Evolutionary conservation across 2,113 vertebrate species (phyloP), one percentile per base, ranked within the genome.

Genomic region (Capra hircus): DNA sequence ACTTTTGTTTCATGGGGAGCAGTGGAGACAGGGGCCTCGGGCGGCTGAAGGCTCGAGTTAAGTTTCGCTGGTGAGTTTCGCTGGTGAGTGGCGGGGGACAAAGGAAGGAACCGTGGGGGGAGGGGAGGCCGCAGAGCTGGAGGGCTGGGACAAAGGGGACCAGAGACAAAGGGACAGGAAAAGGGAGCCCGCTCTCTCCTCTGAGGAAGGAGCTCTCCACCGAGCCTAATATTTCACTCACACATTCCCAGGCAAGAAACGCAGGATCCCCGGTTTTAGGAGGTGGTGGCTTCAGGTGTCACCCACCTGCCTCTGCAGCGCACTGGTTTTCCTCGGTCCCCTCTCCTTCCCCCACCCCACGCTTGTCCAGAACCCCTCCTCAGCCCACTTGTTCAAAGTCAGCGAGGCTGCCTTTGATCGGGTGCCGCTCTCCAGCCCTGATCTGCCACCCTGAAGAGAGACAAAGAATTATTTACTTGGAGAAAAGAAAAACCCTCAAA

Each of bases 121-220:
- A 93, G 96, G 98, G 97, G 97, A 97, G 97, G 95, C 96, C 82
- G 13, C 89, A 95, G 93, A 96, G 80, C 91, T 94, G 55, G 62
- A 95, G 81, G 98, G 96, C 91, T 94, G 91, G 97, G 92, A 98
- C 93, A 94, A 97, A 97, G 97, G 92, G 92, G 95, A 90, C 60
- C 53, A 89, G 95, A 96, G 94, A 98, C 95, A 98, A 98, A 97
- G 91, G 88, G 94, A 96, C 96, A 97, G 98, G 97, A 97, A 98
- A 95, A 97, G 95, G 87, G 93, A 94, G 97, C 93, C 94, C 0
- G 96, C 94, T 97, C 96, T 98, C 90, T 97, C 91, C 85, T 93
- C 71, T 5, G 59, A 94, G 96, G 96, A 94, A 96, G 96, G 88
- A 92, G 92, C 92, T 95, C 91, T 91, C 90, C 87, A 9, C 64